Base-by-base conservation (phyloP, 2,113 vertebrate genomes). In the Prietella phreatophila region DNA sequence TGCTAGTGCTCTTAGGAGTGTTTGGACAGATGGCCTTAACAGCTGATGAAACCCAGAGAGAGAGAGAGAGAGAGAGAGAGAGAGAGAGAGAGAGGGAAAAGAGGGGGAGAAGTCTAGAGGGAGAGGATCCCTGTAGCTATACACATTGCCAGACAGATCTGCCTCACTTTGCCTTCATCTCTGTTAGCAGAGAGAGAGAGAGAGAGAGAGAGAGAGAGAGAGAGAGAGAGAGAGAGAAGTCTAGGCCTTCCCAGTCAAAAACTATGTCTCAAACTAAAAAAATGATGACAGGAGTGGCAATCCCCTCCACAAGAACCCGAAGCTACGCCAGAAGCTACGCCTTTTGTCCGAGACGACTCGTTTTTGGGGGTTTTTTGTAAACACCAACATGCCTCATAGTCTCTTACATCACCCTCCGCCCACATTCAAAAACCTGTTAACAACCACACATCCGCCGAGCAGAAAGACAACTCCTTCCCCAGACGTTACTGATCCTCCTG, bases 1-100 rank as follows among this genome's bases (percentile, higher is more conserved):
- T 92, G 27, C 53, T 85, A 60, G 84, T 56, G 53, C 53, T 93
- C 93, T 93, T 93, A 93, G 93, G 94, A 93, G 90, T 89, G 87
- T 92, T 93, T 86, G 90, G 92, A 93, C 95, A 95, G 95, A 96
- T 95, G 95, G 94, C 92, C 88, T 4, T 89, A 92, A 93, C 95
- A 95, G 95, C 94, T 95, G 94, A 96, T 94, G 92, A 89, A 89
- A 87, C 89, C 93, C 93, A 89, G 93, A 91, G 92, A 93, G 93
- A 88, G 82, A 85, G 84, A 85, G 67, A 25, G 36, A 84, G 73
- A 82, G 50, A 85, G 3, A n/a, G n/a, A n/a, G 36, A 19, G 83
- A 88, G 87, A 42, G 69, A 83, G 86, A n/a, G 83, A 63, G 67
- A 84, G 30, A 55, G 2, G n/a, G 85, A 55, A 10, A 9, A n/a